Conservation (phyloP, 2,888 invertebrate genomes). For the Deilephila porcellus region DNA sequence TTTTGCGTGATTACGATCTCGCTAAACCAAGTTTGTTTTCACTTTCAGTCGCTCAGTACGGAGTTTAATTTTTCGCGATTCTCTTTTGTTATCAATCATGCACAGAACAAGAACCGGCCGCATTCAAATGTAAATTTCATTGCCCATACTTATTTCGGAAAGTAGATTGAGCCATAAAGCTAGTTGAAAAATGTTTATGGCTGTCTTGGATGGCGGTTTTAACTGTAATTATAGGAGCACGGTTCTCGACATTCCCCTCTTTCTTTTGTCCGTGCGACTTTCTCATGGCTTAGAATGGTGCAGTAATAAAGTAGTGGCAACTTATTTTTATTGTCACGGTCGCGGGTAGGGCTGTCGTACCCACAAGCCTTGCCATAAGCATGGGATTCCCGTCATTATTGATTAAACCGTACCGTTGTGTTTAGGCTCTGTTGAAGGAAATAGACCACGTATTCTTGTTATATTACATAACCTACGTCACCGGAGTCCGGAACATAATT, state of each 20-base stretch:
- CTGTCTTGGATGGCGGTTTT: constrained; percentile 27
- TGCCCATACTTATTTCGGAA: constrained; percentile 9
- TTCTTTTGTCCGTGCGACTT: constrained; percentile 48
- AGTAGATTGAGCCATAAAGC: constrained; percentile 24
- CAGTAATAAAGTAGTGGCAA: constrained; percentile 41
- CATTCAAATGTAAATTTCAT: neutral
- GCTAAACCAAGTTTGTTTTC: constrained; percentile 41
- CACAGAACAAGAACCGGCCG: neutral
- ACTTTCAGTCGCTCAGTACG: constrained; percentile 41
- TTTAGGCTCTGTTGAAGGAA: neutral
- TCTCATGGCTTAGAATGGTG: constrained; percentile 45
- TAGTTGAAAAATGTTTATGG: constrained; percentile 26
- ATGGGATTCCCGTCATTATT: constrained; percentile 18
- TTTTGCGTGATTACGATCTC: constrained; percentile 44
- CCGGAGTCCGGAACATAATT: neutral
- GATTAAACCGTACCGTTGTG: neutral
- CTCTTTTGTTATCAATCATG: constrained; percentile 26
- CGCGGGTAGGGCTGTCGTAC: constrained; percentile 15
- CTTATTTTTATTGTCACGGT: constrained; percentile 30
- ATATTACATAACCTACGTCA: neutral
- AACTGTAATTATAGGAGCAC: constrained; percentile 31
- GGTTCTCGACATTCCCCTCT: constrained; percentile 28
- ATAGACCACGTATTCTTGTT: neutral
- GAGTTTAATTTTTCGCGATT: constrained; percentile 25
- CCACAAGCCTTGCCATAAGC: constrained; percentile 19